A percentile compares a stretch with the other conserved stretches of the same genome.
Evolutionary conservation across 2,113 vertebrate species (phyloP).

Genomic region (Hippocampus comes): DNA sequence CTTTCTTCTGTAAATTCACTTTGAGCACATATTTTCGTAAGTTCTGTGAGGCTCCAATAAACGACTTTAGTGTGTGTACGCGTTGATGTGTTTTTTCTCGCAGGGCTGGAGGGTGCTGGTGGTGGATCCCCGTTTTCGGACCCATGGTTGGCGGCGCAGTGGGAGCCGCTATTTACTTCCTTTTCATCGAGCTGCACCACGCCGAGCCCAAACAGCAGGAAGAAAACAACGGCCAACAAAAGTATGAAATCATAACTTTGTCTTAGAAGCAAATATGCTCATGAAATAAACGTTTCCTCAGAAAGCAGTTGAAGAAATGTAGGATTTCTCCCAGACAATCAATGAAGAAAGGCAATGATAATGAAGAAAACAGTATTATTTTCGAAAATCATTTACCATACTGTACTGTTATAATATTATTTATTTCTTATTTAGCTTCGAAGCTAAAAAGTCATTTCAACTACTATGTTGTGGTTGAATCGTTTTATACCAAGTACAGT

Average conservation of each 20-base stretch:
- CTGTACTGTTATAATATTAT: not conserved
- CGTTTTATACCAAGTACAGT: not conserved
- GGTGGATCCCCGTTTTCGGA: slow-evolving; percentile 91
- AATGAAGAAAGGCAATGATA: not conserved
- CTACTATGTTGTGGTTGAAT: no score
- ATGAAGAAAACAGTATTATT: not conserved
- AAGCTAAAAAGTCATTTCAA: no score
- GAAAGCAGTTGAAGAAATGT: not conserved
- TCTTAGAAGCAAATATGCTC: slow-evolving; percentile 50
- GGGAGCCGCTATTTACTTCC: slow-evolving; percentile 80
- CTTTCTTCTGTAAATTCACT: no score
- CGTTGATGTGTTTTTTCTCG: slow-evolving; percentile 3
- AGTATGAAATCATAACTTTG: slow-evolving; percentile 82
- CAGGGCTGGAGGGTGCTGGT: slow-evolving; percentile 88
- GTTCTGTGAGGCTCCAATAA: no score
- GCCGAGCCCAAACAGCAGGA: slow-evolving; percentile 53
- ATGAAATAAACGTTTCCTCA: not conserved
- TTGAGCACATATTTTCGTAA: no score
- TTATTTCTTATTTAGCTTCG: not conserved
- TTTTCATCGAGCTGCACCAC: slow-evolving; percentile 90
- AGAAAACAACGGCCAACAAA: slow-evolving; percentile 72
- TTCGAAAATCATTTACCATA: not conserved
- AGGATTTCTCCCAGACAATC: not conserved
- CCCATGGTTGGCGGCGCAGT: slow-evolving; percentile 84
- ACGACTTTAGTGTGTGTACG: no score